Base-by-base conservation (phyloP, 2,888 invertebrate species). In the Tiliacea aurago region DNA sequence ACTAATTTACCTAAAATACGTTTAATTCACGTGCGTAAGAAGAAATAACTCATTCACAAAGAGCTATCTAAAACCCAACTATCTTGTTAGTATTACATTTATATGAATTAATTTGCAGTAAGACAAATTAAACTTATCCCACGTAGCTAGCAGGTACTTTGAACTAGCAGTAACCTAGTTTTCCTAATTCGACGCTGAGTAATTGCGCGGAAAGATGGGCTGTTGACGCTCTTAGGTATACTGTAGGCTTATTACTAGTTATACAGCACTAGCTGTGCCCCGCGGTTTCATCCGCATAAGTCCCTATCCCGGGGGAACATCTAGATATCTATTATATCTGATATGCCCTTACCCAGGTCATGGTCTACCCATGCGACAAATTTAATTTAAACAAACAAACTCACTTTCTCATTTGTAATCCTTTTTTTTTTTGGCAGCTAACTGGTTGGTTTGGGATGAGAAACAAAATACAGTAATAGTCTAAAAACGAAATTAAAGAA, bases 141-240 rank as follows among this genome's bases (percentile, higher is more conserved):
- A 65, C 3, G 9, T 75, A 23, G 49, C 10, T 56, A 41, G 15
- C 64, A 51, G 33, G 59, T 74, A 41, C 59, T 65, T 53, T 53
- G 65, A 75, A 23, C 13, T 61, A 15, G 20, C 9, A 41, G 15
- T 49, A 18, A 74, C 28, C 45, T 43, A 75, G 51, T 61, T 61
- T 76, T 55, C 13, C 20, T 47, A 47, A 62, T 76, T 55, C 15
- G 9, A 47, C 0, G 15, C 18, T 43, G 13, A 53, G 53, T 76
- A 49, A 76, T 61, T 53, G 47, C 23, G 15, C 23, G 23, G 20
- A 47, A 76, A 53, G 33, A 53, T 28, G 13, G 10, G 49, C 20
- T 51, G 63, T 58, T 64, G 43, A 51, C 43, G 20, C 15, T 33
- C 18, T 43, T 13, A 43, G 41, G 18, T n/a, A 37, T 5, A 23